A percentile compares a stretch with the other conserved stretches of the same genome.
Evolutionary conservation across 2,113 vertebrate genomes (phyloP).

Genomic region (Pristiophorus japonicus): DNA sequence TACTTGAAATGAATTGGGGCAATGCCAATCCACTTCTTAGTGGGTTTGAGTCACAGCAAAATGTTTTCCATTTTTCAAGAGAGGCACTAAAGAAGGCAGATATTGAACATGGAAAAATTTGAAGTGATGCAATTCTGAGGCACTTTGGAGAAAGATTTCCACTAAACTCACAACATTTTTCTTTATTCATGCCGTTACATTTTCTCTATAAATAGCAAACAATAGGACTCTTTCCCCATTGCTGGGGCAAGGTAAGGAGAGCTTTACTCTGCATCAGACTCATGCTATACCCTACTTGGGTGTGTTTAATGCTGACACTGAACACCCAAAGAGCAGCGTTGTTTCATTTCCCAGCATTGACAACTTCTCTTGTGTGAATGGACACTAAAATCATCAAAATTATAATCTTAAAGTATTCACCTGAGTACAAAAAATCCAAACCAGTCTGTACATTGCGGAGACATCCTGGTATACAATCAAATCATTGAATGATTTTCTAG

Average conservation of each 20-base stretch:
- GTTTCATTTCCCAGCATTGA: background rate
- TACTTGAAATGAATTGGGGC: background rate
- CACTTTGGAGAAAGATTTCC: background rate
- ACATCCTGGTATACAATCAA: background rate
- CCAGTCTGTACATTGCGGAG: background rate
- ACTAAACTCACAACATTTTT: background rate
- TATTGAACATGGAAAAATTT: background rate
- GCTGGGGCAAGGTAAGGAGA: background rate
- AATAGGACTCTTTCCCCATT: background rate
- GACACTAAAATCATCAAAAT: background rate
- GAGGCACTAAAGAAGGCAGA: too few relatives aligned
- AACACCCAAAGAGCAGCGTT: background rate
- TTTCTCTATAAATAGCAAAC: background rate
- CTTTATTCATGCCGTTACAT: background rate
- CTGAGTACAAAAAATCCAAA: background rate
- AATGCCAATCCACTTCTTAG: background rate
- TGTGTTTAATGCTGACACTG: background rate
- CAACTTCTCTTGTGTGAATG: background rate
- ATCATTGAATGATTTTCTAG: background rate
- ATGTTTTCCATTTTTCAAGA: background rate
- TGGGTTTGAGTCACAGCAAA: background rate
- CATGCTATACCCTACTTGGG: background rate
- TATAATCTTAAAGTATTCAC: background rate
- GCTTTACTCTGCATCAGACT: background rate
- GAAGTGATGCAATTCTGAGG: background rate